phyloP scores from a whole-genome alignment of 2,797 vertebrate genomes.

The Sebastes wilsoni region DNA sequence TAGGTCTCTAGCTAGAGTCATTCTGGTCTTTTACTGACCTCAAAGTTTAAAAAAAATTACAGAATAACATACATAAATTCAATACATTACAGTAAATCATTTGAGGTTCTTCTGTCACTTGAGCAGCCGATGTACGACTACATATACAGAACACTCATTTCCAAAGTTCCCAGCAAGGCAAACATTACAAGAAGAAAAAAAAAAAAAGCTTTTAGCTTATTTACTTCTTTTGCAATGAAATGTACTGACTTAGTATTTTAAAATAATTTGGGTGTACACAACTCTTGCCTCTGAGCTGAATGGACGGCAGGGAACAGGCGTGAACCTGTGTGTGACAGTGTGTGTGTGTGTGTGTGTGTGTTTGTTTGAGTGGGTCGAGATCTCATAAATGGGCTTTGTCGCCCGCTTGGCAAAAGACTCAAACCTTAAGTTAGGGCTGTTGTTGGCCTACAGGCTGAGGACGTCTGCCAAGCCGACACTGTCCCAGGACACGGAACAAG shows the following conservation, averaged over 20 bases:
- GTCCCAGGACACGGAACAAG: constrained; percentile 9
- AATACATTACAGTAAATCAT: background rate
- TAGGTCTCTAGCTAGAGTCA: background rate
- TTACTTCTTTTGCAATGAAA: background rate
- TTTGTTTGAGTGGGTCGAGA: background rate
- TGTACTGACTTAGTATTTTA: background rate
- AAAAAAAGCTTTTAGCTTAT: background rate
- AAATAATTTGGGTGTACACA: background rate
- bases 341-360: background rate
- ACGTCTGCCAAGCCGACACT: constrained; percentile 7
- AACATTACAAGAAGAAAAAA: background rate
- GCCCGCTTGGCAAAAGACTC: constrained; percentile 7
- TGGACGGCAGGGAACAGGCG: background rate
- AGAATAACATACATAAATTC: background rate
- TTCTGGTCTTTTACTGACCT: background rate
- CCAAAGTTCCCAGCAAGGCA: background rate
- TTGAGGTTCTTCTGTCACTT: background rate
- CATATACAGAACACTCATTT: background rate
- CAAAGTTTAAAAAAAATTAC: background rate
- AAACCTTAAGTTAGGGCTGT: constrained; percentile 5
- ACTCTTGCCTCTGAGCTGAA: background rate
- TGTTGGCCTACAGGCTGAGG: constrained; percentile 28
- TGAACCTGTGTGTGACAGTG: background rate
- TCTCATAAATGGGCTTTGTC: constrained; percentile 35
- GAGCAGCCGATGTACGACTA: background rate